A percentile compares a stretch with the other conserved stretches of the same genome.
Evolutionary conservation across 2,113 vertebrate genomes (phyloP).

Genomic region (Notechis scutatus): DNA sequence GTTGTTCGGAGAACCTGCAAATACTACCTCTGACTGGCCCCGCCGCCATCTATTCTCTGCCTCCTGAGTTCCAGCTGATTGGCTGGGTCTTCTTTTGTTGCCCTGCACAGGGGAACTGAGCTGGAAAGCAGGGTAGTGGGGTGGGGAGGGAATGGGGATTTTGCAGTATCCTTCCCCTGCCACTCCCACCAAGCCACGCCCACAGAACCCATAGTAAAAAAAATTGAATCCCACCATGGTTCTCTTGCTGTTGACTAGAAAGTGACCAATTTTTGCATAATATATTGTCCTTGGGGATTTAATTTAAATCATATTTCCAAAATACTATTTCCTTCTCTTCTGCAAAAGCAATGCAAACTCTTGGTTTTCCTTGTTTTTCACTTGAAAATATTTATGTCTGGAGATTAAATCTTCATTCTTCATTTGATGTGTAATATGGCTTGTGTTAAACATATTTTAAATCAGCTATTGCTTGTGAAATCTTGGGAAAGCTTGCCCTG

Average conservation of each 20-base stretch:
- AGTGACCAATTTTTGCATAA: neutral
- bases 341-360: neutral
- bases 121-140: too few relatives aligned
- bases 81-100: too few relatives aligned
- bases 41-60: too few relatives aligned
- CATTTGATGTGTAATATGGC: neutral
- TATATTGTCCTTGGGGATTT: neutral
- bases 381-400: neutral
- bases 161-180: too few relatives aligned
- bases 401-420: neutral
- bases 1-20: too few relatives aligned
- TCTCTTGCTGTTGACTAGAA: neutral
- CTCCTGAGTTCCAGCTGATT: too few relatives aligned
- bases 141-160: too few relatives aligned
- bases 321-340: neutral
- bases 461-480: neutral
- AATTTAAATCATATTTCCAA: neutral
- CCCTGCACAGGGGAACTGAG: too few relatives aligned
- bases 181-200: too few relatives aligned
- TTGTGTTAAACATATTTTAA: conserved; percentile 3
- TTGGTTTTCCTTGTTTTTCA: neutral
- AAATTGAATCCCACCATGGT: too few relatives aligned
- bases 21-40: too few relatives aligned
- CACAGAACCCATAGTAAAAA: too few relatives aligned
- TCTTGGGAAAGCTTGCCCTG: neutral